phyloP scores from a whole-genome alignment of 2,888 invertebrate genomes.

The Phaedon cochleariae region DNA sequence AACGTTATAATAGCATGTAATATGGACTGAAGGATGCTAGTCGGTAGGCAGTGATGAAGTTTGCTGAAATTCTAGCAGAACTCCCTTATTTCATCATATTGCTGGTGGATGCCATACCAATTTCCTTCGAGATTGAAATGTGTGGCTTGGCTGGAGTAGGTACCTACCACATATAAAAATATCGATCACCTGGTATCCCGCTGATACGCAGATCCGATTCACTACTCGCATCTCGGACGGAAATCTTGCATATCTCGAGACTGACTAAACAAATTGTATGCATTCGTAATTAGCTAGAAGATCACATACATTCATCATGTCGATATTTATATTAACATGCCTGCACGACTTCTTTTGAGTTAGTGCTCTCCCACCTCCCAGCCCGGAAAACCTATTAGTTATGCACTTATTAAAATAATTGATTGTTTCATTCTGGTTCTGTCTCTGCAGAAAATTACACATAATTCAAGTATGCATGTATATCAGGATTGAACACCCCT shows the following conservation, averaged over 20 bases:
- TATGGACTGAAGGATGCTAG: too few relatives aligned
- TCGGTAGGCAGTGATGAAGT: too few relatives aligned
- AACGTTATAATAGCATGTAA: too few relatives aligned
- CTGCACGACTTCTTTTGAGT: constrained; percentile 12
- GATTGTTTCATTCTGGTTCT: constrained; percentile 8
- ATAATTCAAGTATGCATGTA: background rate
- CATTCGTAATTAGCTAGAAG: constrained; percentile 49
- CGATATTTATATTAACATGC: constrained; percentile 36
- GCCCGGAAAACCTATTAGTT: constrained; percentile 7
- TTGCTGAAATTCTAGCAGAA: too few relatives aligned
- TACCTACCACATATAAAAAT: background rate
- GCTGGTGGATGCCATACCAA: background rate
- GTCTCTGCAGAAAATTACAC: constrained; percentile 1
- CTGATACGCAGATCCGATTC: constrained; percentile 1
- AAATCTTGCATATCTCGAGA: background rate
- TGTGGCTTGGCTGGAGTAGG: background rate
- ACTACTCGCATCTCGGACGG: background rate
- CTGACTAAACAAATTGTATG: constrained; percentile 44
- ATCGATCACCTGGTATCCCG: background rate
- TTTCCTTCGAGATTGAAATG: background rate
- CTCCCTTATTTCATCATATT: background rate
- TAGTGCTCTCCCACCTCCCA: constrained; percentile 10
- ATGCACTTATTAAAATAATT: constrained; percentile 7
- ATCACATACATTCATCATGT: constrained; percentile 51
- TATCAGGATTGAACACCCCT: background rate